Conservation (phyloP, 2,888 invertebrate genomes). For the Elmis aenea region DNA sequence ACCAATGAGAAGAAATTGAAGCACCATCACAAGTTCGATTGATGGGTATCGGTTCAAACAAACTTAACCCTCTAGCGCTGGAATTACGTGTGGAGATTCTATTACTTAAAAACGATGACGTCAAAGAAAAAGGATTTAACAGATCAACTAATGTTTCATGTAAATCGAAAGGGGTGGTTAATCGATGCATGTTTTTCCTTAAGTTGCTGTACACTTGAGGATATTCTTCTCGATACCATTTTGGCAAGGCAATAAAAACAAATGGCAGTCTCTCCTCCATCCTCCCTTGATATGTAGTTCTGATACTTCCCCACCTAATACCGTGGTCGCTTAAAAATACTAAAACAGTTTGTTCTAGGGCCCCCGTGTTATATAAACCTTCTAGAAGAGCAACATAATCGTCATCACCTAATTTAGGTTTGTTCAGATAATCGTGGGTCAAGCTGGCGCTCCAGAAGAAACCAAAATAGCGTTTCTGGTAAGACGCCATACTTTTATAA, state of each 20-base stretch:
- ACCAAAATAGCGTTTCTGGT: slow-evolving; percentile 63
- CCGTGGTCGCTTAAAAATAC: slow-evolving; percentile 85
- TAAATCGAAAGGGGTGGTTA: slow-evolving; percentile 83
- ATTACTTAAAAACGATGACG: slow-evolving; percentile 42
- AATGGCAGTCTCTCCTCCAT: slow-evolving; percentile 86
- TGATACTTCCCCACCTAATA: slow-evolving; percentile 78
- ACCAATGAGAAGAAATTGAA: slow-evolving; percentile 79
- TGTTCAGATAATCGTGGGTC: slow-evolving; percentile 80
- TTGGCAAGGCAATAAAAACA: slow-evolving; percentile 67
- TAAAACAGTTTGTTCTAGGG: slow-evolving; percentile 63
- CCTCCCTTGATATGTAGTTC: slow-evolving; percentile 77
- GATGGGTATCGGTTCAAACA: slow-evolving; percentile 68
- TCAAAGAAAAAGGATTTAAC: slow-evolving; percentile 49
- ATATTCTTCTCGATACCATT: slow-evolving; percentile 62
- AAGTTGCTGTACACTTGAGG: slow-evolving; percentile 61
- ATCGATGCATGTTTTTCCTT: slow-evolving; percentile 57
- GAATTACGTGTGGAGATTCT: slow-evolving; percentile 40
- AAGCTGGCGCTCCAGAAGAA: slow-evolving; percentile 81
- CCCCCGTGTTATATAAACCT: slow-evolving; percentile 48
- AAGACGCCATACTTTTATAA: slow-evolving; percentile 54
- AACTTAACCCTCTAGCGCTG: slow-evolving; percentile 60
- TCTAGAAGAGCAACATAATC: slow-evolving; percentile 57
- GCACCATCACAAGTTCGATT: slow-evolving; percentile 73
- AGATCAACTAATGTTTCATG: slow-evolving; percentile 74
- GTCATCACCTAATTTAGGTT: slow-evolving; percentile 69